Conservation (phyloP, 2,113 vertebrate species). For the Hystrix brachyura region DNA sequence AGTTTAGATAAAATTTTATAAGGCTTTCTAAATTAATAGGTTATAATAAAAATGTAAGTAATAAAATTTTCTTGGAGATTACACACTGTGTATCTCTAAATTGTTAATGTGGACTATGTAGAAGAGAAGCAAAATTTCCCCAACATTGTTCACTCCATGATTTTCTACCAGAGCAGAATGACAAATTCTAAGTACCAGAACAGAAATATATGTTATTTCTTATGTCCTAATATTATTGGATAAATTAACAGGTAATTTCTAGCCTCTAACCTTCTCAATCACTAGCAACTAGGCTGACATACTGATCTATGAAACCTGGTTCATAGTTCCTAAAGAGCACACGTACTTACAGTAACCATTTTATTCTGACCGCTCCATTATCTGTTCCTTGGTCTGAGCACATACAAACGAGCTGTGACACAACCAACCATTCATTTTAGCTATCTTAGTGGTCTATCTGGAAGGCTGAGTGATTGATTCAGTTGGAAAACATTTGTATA, state of each 20-base stretch:
- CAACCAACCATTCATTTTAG: not conserved
- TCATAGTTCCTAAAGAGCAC: not conserved
- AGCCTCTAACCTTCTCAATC: not conserved
- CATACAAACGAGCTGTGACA: not conserved
- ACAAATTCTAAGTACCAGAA: not conserved
- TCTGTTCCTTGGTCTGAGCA: not conserved
- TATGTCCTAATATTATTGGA: not conserved
- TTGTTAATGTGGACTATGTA: not conserved
- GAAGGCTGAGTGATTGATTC: not conserved
- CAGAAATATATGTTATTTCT: not conserved
- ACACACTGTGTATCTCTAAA: not conserved
- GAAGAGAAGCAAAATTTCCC: not conserved
- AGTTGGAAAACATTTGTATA: slow-evolving; percentile 22
- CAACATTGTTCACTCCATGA: not conserved
- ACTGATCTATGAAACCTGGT: not conserved
- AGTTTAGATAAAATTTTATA: not conserved
- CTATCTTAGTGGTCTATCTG: not conserved
- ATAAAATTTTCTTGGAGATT: not conserved
- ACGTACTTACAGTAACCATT: not conserved
- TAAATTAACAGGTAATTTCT: not conserved
- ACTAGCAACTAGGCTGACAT: not conserved
- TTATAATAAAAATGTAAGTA: not conserved
- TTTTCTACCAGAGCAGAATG: not conserved
- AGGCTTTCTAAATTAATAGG: not conserved
- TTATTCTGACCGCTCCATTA: not conserved